Percentiles rank a stretch among this genome's conserved stretches.
These are phyloP conservation scores for Notamacropus eugenii DNA, from an alignment of 2,797 vertebrate genomes.

Conservation along the genomic window DNA sequence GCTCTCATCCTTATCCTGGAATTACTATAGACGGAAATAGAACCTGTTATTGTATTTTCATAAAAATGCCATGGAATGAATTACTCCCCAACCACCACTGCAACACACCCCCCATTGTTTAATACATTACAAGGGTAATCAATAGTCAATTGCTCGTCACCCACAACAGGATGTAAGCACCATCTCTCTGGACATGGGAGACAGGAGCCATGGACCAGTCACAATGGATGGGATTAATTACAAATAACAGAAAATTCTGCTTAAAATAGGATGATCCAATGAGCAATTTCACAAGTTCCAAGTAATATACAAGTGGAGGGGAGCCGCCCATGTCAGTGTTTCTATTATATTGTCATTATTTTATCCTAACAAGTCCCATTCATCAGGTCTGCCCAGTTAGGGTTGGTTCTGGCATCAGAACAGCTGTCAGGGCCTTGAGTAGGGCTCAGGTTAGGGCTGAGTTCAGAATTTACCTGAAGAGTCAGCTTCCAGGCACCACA, in stretches of 20 bases:
- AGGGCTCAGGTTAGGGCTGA: background rate
- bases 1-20: slow-evolving; percentile 7
- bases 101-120: background rate
- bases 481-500: no score
- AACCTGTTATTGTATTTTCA: background rate
- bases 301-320: background rate
- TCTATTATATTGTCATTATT: background rate
- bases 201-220: background rate
- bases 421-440: background rate
- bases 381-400: background rate
- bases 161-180: background rate
- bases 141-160: background rate
- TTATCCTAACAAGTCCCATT: background rate
- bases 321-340: background rate
- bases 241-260: background rate
- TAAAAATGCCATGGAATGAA: slow-evolving; percentile 7
- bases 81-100: background rate
- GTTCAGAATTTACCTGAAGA: background rate
- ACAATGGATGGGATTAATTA: slow-evolving; percentile 3
- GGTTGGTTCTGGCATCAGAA: background rate
- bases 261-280: background rate
- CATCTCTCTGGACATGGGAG: background rate
- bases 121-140: background rate
- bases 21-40: slow-evolving; percentile 8
- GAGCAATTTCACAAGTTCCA: background rate